These are phyloP conservation scores for Chelmon rostratus DNA, from an alignment of 2,797 vertebrate genomes.

Conservation along the genomic window DNA sequence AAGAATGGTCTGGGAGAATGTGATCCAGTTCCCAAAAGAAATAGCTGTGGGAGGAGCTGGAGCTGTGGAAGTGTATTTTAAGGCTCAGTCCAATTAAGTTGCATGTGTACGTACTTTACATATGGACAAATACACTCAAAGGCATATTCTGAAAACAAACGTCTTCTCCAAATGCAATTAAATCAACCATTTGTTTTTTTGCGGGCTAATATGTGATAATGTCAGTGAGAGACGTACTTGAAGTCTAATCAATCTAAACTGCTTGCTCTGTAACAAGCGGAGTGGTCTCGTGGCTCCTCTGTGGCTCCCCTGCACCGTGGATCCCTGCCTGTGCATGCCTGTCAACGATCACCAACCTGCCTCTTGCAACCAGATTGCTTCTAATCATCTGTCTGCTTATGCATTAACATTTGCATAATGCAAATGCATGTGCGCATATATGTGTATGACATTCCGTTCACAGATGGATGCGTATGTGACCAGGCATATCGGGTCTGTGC, in stretches of 20 bases:
- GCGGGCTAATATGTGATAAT: constrained; percentile 45
- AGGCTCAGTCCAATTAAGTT: background rate
- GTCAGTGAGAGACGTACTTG: constrained; percentile 10
- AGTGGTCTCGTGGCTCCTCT: background rate
- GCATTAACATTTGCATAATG: constrained; percentile 50
- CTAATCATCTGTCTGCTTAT: constrained; percentile 25
- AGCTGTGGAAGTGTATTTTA: constrained; percentile 20
- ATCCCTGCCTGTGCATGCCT: background rate
- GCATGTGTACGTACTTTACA: background rate
- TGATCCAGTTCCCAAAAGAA: constrained; percentile 50
- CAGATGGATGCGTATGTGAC: background rate
- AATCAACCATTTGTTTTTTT: constrained; percentile 24
- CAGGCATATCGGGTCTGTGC: background rate
- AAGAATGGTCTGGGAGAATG: constrained; percentile 50
- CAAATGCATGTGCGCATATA: constrained; percentile 4
- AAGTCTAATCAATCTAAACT: constrained; percentile 43
- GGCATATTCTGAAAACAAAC: background rate
- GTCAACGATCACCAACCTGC: background rate
- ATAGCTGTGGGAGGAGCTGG: background rate
- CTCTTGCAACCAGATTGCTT: constrained; percentile 32
- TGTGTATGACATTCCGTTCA: constrained; percentile 14
- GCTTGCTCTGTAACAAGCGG: constrained; percentile 18
- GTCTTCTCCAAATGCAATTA: constrained; percentile 18
- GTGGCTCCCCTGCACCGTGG: constrained; percentile 10
- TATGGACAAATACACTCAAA: background rate